phyloP scores from a whole-genome alignment of 2,113 vertebrate species.

The Pygoscelis adeliae region DNA sequence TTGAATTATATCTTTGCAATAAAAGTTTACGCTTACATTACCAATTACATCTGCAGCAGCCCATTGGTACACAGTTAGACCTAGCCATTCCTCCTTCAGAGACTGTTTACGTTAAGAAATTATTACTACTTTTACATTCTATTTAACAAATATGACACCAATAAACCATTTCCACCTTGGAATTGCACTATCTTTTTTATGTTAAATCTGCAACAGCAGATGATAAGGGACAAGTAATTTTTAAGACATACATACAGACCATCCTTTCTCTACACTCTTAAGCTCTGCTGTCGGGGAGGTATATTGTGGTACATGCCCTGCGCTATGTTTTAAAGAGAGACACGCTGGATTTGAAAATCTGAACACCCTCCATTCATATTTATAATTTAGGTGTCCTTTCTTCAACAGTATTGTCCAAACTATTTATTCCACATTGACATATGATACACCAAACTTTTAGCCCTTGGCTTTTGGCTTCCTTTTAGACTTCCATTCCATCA shows the following conservation, averaged over 20 bases:
- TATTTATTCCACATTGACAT: not conserved
- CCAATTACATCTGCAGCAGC: not conserved
- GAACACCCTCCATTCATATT: not conserved
- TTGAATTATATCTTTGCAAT: not conserved
- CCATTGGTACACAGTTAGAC: not conserved
- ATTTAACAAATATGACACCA: not conserved
- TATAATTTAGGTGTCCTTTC: not conserved
- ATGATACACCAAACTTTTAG: not conserved
- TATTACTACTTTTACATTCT: not conserved
- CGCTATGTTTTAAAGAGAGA: not conserved
- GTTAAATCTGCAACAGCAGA: not conserved
- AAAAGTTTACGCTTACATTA: not conserved
- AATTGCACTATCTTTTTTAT: not conserved
- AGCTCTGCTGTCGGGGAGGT: not conserved
- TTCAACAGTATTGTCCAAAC: not conserved
- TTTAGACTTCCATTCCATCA: not conserved
- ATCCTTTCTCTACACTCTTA: not conserved
- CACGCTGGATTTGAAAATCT: not conserved
- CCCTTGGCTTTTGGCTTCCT: not conserved
- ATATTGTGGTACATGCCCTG: not conserved
- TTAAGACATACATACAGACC: not conserved
- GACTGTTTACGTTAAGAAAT: not conserved
- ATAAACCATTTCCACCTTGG: not conserved
- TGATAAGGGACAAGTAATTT: not conserved
- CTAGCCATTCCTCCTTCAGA: not conserved